Evolutionary conservation across 2,113 vertebrate species (phyloP), one percentile per base, ranked within the genome.

Genomic region (Chloropsis hardwickii): DNA sequence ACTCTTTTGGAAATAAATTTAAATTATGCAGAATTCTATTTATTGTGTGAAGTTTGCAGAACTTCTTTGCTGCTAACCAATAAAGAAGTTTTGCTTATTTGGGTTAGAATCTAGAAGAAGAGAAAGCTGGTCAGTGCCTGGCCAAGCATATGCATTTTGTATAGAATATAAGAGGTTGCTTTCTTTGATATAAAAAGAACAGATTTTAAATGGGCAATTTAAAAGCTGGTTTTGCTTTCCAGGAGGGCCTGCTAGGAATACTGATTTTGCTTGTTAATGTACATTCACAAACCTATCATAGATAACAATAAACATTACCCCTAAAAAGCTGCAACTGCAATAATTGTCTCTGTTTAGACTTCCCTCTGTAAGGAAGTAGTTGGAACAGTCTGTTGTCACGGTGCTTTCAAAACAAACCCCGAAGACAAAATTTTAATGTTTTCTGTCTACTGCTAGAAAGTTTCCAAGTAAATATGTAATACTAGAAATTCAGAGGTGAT

Each of bases 391-490:
- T 92, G 51, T 64, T 80, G 90, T 94, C 70, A 72, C 5, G 71
- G 82, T 96, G 90, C 92, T 98, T 97, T 97, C 53, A 72, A 91
- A 93, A 94, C 50, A 90, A 94, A 85, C 64, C 67, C 87, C 42
- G 54, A 54, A 88, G 58, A 83, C 83, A 94, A 93, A 86, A 66
- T 91, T 42, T 47, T 13, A 5, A 1, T 69, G 29, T 86, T 89
- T 64, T 93, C 71, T 96, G 47, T 92, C 77, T 89, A 65, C 80
- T 65, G 45, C 65, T 95, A 64, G 17, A 48, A 86, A 45, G 42
- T 88, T 70, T 91, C 71, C 44, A 33, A 82, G 35, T 74, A 74
- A 70, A 71, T 81, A 23, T 53, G 35, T 76, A 51, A 61, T 81
- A 64, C 25, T 57, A 86, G 42, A 91, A 95, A 61, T 69, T 58